Conservation (phyloP, 2,888 invertebrate genomes). For the Machimus atricapillus region DNA sequence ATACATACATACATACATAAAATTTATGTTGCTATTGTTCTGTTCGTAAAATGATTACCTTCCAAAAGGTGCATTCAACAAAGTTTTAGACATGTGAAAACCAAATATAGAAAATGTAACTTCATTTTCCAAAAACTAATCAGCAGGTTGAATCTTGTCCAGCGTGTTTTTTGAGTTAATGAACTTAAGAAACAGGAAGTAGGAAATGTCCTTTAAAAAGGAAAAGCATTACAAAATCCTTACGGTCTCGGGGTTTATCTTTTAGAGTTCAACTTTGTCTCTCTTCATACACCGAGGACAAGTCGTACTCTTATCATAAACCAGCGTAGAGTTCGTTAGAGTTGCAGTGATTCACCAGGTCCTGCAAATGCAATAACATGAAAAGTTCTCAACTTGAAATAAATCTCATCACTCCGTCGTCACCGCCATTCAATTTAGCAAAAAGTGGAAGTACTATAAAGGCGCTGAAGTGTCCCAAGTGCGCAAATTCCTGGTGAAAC, state of each 20-base stretch:
- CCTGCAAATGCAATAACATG: not conserved
- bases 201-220: not conserved
- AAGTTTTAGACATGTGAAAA: too few species aligned
- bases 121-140: not conserved
- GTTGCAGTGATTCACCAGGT: not conserved
- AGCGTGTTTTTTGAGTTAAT: not conserved
- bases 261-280: not conserved
- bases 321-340: not conserved
- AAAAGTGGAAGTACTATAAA: not conserved
- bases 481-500: not conserved
- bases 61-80: too few species aligned
- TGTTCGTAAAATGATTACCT: too few species aligned
- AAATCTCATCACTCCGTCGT: not conserved
- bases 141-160: not conserved
- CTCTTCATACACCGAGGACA: not conserved
- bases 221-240: not conserved
- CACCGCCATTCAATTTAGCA: not conserved
- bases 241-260: not conserved
- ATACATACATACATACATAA: too few species aligned
- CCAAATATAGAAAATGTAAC: not conserved
- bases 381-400: not conserved
- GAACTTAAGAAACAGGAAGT: not conserved
- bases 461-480: not conserved
- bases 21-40: too few species aligned
- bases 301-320: not conserved